Conservation (phyloP, 2,113 vertebrate genomes). For the Rhizomys pruinosus region DNA sequence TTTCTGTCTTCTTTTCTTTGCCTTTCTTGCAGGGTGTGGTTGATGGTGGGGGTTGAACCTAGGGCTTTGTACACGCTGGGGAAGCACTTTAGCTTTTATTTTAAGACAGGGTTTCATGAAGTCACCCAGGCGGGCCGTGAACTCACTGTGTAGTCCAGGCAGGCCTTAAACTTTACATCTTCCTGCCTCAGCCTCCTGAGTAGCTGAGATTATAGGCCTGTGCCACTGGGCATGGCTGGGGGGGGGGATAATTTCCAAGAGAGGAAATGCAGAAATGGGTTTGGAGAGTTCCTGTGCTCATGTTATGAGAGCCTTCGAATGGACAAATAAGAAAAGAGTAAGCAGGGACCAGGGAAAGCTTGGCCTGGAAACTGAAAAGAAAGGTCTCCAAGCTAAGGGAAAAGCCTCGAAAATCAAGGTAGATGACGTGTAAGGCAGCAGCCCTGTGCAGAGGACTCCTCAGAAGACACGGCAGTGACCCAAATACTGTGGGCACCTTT, state of each 20-base stretch:
- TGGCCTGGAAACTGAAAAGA: background rate
- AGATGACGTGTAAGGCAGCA: background rate
- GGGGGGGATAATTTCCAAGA: background rate
- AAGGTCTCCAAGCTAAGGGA: background rate
- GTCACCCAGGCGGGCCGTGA: background rate
- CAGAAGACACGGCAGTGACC: slow-evolving; percentile 41
- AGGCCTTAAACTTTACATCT: background rate
- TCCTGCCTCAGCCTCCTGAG: background rate
- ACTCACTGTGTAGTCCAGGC: background rate
- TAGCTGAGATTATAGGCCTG: too few relatives aligned
- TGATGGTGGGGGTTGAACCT: background rate
- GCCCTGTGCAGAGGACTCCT: slow-evolving; percentile 67
- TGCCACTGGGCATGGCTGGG: too few relatives aligned
- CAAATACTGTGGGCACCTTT: background rate
- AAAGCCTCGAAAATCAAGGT: slow-evolving; percentile 39
- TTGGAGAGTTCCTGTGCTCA: rapidly evolving
- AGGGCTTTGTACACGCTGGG: background rate
- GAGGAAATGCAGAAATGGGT: background rate
- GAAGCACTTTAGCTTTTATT: background rate
- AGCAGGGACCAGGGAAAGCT: background rate
- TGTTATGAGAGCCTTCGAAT: background rate
- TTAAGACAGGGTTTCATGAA: background rate
- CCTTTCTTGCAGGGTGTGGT: background rate
- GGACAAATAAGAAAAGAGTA: background rate
- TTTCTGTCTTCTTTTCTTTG: background rate